These are phyloP conservation scores for Parnassius orleans DNA, from an alignment of 2,888 invertebrate genomes.

Conservation along the genomic window DNA sequence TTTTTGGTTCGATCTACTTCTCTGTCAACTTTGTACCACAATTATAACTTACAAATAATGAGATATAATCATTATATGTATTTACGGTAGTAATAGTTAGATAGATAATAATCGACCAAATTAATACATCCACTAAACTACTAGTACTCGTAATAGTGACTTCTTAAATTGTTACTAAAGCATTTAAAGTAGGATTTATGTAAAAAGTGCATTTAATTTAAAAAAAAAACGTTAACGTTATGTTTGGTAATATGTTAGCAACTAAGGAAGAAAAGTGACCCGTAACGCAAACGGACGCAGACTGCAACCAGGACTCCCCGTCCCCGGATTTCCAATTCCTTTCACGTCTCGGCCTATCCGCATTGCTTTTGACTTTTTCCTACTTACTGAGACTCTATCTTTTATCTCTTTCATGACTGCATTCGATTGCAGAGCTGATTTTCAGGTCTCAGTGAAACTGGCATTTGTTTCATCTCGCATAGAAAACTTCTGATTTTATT, in stretches of 20 bases:
- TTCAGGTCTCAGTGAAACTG: conserved; percentile 49
- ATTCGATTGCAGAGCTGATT: conserved; percentile 68
- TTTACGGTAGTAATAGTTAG: no score
- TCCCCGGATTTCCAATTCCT: conserved; percentile 66
- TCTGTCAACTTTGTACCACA: no score
- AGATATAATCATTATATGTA: no score
- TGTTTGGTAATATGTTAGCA: conserved; percentile 31
- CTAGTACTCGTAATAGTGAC: no score
- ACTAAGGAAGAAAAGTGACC: conserved; percentile 36
- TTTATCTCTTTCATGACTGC: conserved; percentile 41
- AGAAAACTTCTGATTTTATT: conserved; percentile 57
- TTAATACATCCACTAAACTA: no score
- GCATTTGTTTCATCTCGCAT: conserved; percentile 63
- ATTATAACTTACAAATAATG: no score
- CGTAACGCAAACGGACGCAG: conserved; percentile 41
- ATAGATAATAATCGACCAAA: no score
- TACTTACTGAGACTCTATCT: conserved; percentile 29
- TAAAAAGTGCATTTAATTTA: no score
- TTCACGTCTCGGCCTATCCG: conserved; percentile 66
- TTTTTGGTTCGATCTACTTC: no score
- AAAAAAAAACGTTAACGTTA: conserved; percentile 27
- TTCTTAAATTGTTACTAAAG: no score
- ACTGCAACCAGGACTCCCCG: conserved; percentile 35
- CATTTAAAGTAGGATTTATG: no score
- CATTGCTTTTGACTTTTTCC: conserved; percentile 55